Base-by-base conservation (phyloP, 2,113 vertebrate species). In the Megalops atlanticus region DNA sequence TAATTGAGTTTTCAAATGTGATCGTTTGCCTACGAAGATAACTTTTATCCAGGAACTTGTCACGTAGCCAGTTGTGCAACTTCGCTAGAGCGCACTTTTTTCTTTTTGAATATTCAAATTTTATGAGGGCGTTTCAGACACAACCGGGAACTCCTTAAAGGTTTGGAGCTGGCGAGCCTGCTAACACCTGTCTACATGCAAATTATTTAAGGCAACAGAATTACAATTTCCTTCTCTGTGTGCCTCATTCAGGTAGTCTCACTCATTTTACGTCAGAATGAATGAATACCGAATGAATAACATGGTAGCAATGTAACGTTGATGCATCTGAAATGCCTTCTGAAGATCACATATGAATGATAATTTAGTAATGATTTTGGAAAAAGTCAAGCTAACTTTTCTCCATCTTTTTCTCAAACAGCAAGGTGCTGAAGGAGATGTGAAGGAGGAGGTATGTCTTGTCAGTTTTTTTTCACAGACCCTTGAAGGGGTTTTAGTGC, bases 391-490 rank as follows among this genome's bases (percentile, higher is more conserved):
- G 36, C 36, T 52, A 27, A 4, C 0, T 43, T n/a, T 41, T 43
- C 2, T 27, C 8, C 45, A 49, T 49, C 4, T 35, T 89, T 88
- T 73, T 31, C 84, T 68, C 36, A 74, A 87, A 74, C 85, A 95
- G 90, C 92, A 94, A 91, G 93, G 92, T 93, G 85, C 85, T 89
- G 94, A 95, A 90, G 94, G 89, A 77, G 95, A 95, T 81, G 91
- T 86, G 31, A 96, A 92, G 91, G 95, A 97, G 89, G 96, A 96
- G 96, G 97, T 97, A 91, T 77, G 64, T 74, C 4, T 41, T 21
- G 68, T 74, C 27, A 21, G 58, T 72, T 12, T 2, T 31, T 41
- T 43, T n/a, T n/a, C n/a, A n/a, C n/a, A n/a, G n/a, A n/a, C n/a
- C n/a, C n/a, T n/a, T n/a, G n/a, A n/a, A 11, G 7, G 1, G 31